Evolutionary conservation across 2,113 vertebrate species (phyloP), one percentile per base, ranked within the genome.

Genomic region (Tor tambroides): DNA sequence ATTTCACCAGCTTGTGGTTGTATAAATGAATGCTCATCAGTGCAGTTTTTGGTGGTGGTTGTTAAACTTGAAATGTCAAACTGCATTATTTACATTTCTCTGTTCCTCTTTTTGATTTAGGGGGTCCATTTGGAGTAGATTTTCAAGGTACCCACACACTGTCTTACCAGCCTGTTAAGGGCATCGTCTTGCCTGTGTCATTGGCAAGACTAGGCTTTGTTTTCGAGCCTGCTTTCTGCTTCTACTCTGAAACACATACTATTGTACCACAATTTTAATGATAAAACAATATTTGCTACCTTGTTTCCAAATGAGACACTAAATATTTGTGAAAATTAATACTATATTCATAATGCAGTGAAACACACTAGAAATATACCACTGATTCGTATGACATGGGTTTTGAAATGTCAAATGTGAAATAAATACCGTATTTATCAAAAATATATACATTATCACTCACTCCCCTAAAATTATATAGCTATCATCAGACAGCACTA

Each of bases 31-130:
- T 54, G 15, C 4, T 6, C 19, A 35, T 78, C 3, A 78, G 77
- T 35, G 10, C 10, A 14, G 19, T n/a, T 59, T 8, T 54, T 2
- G 15, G 26, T 78, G 26, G 14, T 78, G 46, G 15, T 15, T 71
- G 28, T 35, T 6, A 30, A 65, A 76, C 41, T n/a, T 43, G 10
- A 43, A 43, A 43, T 43, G 9, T 43, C 41, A 43, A 41, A 0
- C 38, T 41, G 6, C 38, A 41, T 41, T 41, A 41, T 41, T 41
- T 41, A 41, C 77, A 38, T 19, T 65, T 82, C 43, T 67, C 59
- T 82, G 59, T 82, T 82, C 80, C 15, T 67, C 6, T 81, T 65
- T 81, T 65, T 26, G 15, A 38, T 63, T 41, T 26, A 82, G 59
- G 61, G 41, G 59, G 1, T 15, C n/a, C 21, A 75, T 75, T 6